Percentiles rank a stretch among this genome's conserved stretches.
phyloP scores from a whole-genome alignment of 1,140 invertebrate species.

The Calliphora vicina region DNA sequence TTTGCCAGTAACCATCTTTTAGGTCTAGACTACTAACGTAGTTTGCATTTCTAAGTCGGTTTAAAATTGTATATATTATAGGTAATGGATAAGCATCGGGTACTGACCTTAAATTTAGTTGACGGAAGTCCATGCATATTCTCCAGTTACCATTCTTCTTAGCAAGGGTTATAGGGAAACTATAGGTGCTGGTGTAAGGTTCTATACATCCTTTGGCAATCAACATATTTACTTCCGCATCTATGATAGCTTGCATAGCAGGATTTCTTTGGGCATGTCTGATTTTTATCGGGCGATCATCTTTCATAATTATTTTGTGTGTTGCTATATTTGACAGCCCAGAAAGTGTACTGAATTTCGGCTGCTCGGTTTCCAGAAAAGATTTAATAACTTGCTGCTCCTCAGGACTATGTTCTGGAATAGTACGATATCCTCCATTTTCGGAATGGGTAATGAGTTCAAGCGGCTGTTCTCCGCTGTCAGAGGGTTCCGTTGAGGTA shows the following conservation, averaged over 20 bases:
- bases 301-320: neutral
- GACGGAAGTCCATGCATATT: neutral
- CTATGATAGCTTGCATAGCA: constrained; percentile 7
- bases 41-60: neutral
- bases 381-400: neutral
- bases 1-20: no score
- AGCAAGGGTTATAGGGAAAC: neutral
- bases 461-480: neutral
- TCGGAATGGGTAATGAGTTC: neutral
- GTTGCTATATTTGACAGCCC: neutral
- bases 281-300: neutral
- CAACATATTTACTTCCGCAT: constrained; percentile 28
- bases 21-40: no score
- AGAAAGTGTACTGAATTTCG: neutral
- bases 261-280: neutral
- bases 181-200: neutral
- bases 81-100: constrained; percentile 1
- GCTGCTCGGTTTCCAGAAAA: constrained; percentile 1
- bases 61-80: neutral
- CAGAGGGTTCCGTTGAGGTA: neutral
- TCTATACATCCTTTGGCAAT: neutral
- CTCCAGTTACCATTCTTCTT: constrained; percentile 25
- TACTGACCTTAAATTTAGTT: neutral
- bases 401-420: neutral
- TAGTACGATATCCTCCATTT: neutral